A percentile compares a stretch with the other conserved stretches of the same genome.
Evolutionary conservation across 2,797 vertebrate genomes (phyloP).

Genomic region (Acestrorhynchus altus): DNA sequence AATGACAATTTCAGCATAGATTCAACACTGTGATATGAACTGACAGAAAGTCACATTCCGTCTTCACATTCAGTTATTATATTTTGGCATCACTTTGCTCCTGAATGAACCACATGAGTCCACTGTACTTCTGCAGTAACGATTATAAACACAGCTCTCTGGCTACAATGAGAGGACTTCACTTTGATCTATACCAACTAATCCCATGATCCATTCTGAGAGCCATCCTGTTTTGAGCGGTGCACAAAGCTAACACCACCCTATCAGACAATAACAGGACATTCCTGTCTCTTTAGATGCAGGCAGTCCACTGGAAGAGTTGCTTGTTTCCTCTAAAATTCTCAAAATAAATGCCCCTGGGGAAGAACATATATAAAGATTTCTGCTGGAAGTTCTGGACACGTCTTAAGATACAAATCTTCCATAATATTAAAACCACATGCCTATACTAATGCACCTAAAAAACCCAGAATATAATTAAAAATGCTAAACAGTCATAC

Average conservation of each 20-base stretch:
- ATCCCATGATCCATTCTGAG: neutral
- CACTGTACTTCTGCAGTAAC: slow-evolving; percentile 36
- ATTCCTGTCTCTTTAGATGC: slow-evolving; percentile 32
- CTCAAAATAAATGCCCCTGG: neutral
- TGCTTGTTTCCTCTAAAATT: slow-evolving; percentile 22
- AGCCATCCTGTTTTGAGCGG: slow-evolving; percentile 39
- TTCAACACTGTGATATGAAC: neutral
- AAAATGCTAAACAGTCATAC: too few relatives aligned
- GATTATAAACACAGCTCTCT: slow-evolving; percentile 43
- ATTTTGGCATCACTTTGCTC: neutral
- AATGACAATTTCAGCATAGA: too few relatives aligned
- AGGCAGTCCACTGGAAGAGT: neutral
- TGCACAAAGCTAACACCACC: slow-evolving; percentile 28
- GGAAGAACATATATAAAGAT: neutral
- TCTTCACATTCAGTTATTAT: neutral
- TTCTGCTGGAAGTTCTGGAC: slow-evolving; percentile 6
- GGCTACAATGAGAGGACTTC: slow-evolving; percentile 17
- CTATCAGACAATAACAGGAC: slow-evolving; percentile 31
- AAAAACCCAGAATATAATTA: too few relatives aligned
- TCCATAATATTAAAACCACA: too few relatives aligned
- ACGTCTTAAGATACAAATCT: neutral
- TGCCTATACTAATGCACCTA: too few relatives aligned
- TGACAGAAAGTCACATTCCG: neutral
- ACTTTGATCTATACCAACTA: slow-evolving; percentile 22
- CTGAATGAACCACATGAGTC: neutral